Evolutionary conservation across 2,797 vertebrate genomes (phyloP).

Genomic region (Pachyuromys duprasi): DNA sequence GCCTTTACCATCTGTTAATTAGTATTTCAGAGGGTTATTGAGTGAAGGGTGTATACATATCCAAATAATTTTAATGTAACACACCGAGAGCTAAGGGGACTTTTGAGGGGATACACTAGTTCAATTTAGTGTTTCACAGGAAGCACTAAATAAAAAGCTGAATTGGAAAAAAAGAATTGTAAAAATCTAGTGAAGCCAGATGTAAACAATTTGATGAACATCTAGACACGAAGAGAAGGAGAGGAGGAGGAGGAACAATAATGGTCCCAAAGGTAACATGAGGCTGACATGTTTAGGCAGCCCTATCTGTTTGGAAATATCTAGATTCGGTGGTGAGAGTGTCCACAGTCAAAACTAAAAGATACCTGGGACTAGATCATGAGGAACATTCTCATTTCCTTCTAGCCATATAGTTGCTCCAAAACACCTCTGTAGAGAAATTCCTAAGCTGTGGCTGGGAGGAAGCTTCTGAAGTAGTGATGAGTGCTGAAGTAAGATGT

Average conservation of each 20-base stretch:
- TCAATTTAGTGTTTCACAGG: neutral
- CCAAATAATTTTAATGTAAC: neutral
- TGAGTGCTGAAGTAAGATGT: neutral
- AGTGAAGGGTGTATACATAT: neutral
- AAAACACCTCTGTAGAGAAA: neutral
- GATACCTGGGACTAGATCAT: neutral
- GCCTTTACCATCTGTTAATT: neutral
- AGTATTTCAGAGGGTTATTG: constrained; percentile 32
- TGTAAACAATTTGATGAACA: neutral
- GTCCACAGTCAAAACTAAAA: constrained; percentile 17
- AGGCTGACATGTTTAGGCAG: neutral
- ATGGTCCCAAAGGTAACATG: neutral
- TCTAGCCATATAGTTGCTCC: neutral
- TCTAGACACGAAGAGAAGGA: neutral
- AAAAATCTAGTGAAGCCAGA: constrained; percentile 8
- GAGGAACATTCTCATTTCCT: neutral
- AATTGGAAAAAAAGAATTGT: neutral
- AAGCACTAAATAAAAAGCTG: constrained; percentile 16
- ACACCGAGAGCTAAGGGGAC: neutral
- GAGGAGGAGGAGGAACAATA: neutral
- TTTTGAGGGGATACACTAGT: constrained; percentile 29
- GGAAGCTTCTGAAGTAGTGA: neutral
- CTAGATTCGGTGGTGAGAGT: neutral
- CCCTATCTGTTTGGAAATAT: neutral
- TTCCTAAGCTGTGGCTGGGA: neutral